Conservation (phyloP, 2,113 vertebrate genomes). For the Okapia johnstoni region DNA sequence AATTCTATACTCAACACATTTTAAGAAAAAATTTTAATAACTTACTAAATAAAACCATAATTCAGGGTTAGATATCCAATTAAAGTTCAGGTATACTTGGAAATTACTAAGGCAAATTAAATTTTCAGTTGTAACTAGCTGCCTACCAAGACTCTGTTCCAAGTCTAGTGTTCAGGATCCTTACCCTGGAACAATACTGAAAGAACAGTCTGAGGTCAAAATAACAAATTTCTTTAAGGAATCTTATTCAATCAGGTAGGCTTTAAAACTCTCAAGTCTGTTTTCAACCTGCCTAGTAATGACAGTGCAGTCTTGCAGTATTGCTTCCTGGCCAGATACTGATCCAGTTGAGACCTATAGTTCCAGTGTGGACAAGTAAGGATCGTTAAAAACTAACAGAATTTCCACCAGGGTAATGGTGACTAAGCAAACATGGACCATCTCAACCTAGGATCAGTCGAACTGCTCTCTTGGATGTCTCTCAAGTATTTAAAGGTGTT, state of each 20-base stretch:
- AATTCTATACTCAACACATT: neutral
- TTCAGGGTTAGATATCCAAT: neutral
- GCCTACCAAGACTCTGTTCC: neutral
- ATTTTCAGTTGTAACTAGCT: neutral
- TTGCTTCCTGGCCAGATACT: neutral
- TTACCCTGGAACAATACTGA: neutral
- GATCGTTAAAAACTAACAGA: neutral
- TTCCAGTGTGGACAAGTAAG: neutral
- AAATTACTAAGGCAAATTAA: neutral
- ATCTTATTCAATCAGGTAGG: neutral
- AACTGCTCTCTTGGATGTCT: neutral
- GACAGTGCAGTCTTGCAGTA: neutral
- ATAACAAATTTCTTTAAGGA: neutral
- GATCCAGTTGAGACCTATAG: neutral
- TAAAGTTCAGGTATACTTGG: neutral
- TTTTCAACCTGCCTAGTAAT: neutral
- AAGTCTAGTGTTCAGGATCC: neutral
- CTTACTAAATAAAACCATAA: constrained; percentile 8
- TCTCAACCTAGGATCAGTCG: neutral
- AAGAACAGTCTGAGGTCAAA: neutral
- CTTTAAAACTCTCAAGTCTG: neutral
- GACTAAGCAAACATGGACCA: neutral
- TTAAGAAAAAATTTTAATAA: constrained; percentile 4
- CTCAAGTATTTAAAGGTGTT: neutral
- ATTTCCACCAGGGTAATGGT: neutral